Base-by-base conservation (phyloP, 2,113 vertebrate species). In the Malurus alboscapulatus region DNA sequence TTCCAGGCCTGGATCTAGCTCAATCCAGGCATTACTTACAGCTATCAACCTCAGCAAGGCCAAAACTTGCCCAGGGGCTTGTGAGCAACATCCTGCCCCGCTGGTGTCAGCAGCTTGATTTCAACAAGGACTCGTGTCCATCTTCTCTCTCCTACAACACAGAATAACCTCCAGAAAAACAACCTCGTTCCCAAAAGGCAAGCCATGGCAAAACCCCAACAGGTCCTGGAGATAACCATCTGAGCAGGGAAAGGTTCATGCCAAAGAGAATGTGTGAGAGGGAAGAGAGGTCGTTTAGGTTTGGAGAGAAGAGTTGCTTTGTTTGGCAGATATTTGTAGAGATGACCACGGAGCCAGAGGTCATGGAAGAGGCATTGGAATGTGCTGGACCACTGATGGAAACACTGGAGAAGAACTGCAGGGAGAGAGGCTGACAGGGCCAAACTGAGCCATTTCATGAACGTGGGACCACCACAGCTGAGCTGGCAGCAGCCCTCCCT, bases 91-190 rank as follows among this genome's bases (percentile, higher is more conserved):
- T 18, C 47, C 62, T 66, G 42, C 34, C 54, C 24, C 3, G 1
- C 27, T 54, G 54, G 26, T 40, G 36, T 20, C 17, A 34, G 36
- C 2, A 0, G 19, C 47, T 74, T 42, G 18, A 77, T 29, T 58
- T 81, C 51, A 66, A 50, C 17, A 61, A 34, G 58, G 34, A 47
- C 1, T 1, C 0, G 0, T 47, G 66, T 68, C 36, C n/a, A 57
- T 24, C 47, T 42, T 42, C 42, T 50, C 62, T 69, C 63, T 36
- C 47, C 62, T 26, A 29, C 0, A 6, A 58, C 54, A 54, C 78
- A 27, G 32, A 86, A 59, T 20, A 62, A 54, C 15, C 63, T 62
- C 54, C 63, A 62, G 51, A 66, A 76, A 76, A 76, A 8, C 58
- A 87, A 44, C 12, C 26, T n/a, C 34, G 45, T 78, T 45, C 74